These are phyloP conservation scores for Meloe dianella DNA, from an alignment of 2,888 invertebrate species.

Conservation along the genomic window DNA sequence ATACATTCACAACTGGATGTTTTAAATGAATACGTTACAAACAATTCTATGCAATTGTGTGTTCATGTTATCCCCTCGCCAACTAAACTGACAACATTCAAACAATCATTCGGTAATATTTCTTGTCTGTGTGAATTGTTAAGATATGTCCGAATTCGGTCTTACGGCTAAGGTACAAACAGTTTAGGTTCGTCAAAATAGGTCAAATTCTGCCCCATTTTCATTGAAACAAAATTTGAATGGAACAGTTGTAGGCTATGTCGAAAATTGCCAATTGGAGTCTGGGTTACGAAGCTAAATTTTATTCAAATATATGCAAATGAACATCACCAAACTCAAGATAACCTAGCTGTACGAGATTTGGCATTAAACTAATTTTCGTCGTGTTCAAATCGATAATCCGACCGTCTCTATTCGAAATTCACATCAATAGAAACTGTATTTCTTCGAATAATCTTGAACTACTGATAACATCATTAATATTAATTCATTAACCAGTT, in stretches of 20 bases:
- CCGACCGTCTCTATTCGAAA: not conserved
- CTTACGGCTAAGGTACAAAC: no score
- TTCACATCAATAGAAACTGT: not conserved
- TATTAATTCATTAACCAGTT: constrained; percentile 24
- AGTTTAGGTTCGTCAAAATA: no score
- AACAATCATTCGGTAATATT: constrained; percentile 1
- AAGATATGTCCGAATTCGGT: not conserved
- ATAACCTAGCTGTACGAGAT: not conserved
- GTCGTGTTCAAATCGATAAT: not conserved
- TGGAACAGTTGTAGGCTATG: no score
- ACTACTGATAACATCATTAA: not conserved
- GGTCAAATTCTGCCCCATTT: no score
- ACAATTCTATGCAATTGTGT: constrained; percentile 1
- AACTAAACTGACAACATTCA: not conserved
- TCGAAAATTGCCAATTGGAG: no score
- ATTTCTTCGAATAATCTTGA: constrained; percentile 2
- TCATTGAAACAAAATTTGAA: no score
- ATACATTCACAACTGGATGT: constrained; percentile 14
- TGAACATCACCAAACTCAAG: not conserved
- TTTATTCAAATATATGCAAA: not conserved
- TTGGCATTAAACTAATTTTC: constrained; percentile 2
- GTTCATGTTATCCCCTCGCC: no score
- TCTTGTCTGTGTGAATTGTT: not conserved
- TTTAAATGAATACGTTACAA: constrained; percentile 1
- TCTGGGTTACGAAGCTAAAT: no score